phyloP scores from a whole-genome alignment of 64 coral and sea anemone species.

The Dendrophyllia cribrosa region DNA sequence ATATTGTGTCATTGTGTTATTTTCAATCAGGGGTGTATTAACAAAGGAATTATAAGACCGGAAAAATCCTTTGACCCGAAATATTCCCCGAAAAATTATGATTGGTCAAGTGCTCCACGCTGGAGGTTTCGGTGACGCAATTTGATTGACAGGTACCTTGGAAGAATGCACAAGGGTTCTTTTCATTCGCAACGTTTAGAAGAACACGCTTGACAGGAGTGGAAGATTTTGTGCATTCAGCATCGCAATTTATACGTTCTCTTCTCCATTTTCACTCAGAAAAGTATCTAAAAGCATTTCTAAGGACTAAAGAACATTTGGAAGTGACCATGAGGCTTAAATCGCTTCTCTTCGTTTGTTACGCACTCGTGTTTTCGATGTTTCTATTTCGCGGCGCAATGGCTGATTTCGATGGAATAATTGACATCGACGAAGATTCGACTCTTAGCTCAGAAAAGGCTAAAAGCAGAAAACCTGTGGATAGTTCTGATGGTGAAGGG shows the following conservation, averaged over 20 bases:
- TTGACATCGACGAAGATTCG: slow-evolving; percentile 36
- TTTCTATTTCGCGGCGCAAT: neutral
- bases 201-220: neutral
- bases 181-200: slow-evolving; percentile 35
- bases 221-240: neutral
- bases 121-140: slow-evolving; percentile 75
- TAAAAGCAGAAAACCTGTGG: neutral
- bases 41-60: neutral
- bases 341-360: slow-evolving; percentile 32
- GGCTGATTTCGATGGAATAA: slow-evolving; percentile 36
- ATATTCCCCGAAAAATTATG: neutral
- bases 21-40: slow-evolving; percentile 9
- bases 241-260: neutral
- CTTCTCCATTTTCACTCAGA: neutral
- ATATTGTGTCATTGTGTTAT: slow-evolving; percentile 8
- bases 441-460: neutral
- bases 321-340: slow-evolving; percentile 46
- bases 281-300: neutral
- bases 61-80: slow-evolving; percentile 6
- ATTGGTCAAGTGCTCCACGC: slow-evolving; percentile 3
- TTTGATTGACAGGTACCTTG: slow-evolving; percentile 78
- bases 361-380: neutral
- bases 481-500: slow-evolving; percentile 12
- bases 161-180: slow-evolving; percentile 57
- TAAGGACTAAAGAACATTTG: neutral